phyloP scores from a whole-genome alignment of 2,888 invertebrate genomes.

The Holacanthella duospinosa region DNA sequence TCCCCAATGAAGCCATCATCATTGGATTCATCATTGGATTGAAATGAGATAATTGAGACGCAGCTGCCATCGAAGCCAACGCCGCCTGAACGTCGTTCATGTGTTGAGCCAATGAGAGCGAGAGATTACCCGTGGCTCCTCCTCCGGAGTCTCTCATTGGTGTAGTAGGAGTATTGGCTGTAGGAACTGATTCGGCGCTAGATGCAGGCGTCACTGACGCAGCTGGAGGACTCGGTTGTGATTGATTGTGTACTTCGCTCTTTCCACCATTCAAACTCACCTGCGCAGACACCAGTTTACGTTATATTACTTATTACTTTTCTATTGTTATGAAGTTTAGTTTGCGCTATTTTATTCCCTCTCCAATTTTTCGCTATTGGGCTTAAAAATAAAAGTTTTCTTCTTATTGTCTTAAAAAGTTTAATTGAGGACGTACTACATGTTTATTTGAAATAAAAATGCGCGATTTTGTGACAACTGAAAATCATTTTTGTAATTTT shows the following conservation, averaged over 20 bases:
- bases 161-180: slow-evolving; percentile 29
- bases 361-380: not conserved
- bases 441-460: not conserved
- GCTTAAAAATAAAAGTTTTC: not conserved
- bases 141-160: slow-evolving; percentile 8
- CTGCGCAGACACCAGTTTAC: not conserved
- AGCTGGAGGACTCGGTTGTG: slow-evolving; percentile 53
- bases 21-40: slow-evolving; percentile 84
- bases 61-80: slow-evolving; percentile 60
- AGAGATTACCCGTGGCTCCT: slow-evolving; percentile 5
- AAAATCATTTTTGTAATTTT: not conserved
- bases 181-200: slow-evolving; percentile 49
- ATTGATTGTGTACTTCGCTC: slow-evolving; percentile 36
- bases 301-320: not conserved
- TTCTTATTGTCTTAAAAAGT: not conserved
- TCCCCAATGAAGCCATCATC: slow-evolving; percentile 53
- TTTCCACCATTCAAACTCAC: not conserved
- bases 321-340: not conserved
- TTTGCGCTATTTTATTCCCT: too few relatives aligned
- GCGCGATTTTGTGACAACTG: not conserved
- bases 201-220: slow-evolving; percentile 53
- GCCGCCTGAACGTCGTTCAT: slow-evolving; percentile 77
- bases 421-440: too few relatives aligned
- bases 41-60: slow-evolving; percentile 67
- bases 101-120: slow-evolving; percentile 55